Percentiles rank a stretch among this genome's conserved stretches.
Conservation (phyloP, 2,888 invertebrate genomes). For the Phymatocera aterrima region DNA sequence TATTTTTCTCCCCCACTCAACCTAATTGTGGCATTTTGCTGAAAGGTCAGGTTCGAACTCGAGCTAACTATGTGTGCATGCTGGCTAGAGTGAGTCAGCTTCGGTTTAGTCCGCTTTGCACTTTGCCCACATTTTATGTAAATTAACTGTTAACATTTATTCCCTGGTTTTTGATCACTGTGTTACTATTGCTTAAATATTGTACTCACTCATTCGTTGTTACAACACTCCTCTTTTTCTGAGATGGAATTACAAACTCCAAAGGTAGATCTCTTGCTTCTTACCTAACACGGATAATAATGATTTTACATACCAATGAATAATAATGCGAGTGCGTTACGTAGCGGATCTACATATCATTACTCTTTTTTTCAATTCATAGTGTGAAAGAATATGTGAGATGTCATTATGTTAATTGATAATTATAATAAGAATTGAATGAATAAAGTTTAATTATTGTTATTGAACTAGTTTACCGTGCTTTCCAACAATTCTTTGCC, state of each 20-base stretch:
- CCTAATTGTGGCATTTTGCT: constrained; percentile 46
- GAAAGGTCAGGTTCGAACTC: constrained; percentile 37
- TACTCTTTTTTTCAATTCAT: background rate
- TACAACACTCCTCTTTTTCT: background rate
- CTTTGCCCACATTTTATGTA: constrained; percentile 18
- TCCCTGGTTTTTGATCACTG: constrained; percentile 8
- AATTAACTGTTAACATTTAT: background rate
- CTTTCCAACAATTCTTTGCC: too few species aligned
- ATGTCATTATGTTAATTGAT: too few species aligned
- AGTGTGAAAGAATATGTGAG: too few species aligned
- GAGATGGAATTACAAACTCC: constrained; percentile 31
- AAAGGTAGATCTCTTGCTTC: constrained; percentile 17
- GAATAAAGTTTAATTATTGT: too few species aligned
- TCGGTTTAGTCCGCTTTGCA: constrained; percentile 17
- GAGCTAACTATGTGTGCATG: constrained; percentile 13
- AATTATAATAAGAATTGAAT: too few species aligned
- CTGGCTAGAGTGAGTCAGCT: constrained; percentile 36
- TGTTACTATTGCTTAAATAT: background rate
- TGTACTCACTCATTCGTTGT: too few species aligned
- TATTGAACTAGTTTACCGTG: too few species aligned
- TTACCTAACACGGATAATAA: background rate
- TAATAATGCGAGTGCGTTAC: background rate
- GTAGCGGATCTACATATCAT: background rate
- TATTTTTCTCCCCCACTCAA: constrained; percentile 37
- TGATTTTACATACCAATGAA: background rate